A percentile compares a stretch with the other conserved stretches of the same genome.
These are phyloP conservation scores for Notolabrus celidotus DNA, from an alignment of 2,797 vertebrate species.

Conservation along the genomic window DNA sequence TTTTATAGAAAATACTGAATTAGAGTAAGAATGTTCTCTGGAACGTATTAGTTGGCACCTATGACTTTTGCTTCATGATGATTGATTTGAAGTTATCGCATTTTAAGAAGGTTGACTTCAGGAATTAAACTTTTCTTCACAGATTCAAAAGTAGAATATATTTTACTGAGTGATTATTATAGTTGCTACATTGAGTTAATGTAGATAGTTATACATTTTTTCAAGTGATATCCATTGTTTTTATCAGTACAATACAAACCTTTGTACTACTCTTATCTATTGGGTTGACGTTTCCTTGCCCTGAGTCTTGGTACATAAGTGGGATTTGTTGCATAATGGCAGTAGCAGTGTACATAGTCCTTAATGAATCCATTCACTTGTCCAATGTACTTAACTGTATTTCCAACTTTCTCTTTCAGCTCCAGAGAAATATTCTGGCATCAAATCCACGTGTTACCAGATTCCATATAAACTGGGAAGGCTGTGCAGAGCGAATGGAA, in stretches of 20 bases:
- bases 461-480: conserved; percentile 97
- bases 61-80: no score
- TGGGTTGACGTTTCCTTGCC: not conserved
- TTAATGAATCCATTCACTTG: not conserved
- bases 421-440: conserved; percentile 94
- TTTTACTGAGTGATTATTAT: not conserved
- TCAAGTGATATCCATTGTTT: not conserved
- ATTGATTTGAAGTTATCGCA: no score
- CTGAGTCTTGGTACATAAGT: not conserved
- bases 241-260: not conserved
- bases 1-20: no score
- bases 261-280: conserved; percentile 10
- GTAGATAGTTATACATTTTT: not conserved
- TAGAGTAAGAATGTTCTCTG: no score
- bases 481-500: conserved; percentile 88
- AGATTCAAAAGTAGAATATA: not conserved
- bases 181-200: not conserved
- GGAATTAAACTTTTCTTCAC: no score
- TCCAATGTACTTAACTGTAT: not conserved
- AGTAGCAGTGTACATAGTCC: not conserved
- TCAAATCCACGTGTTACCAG: conserved; percentile 94
- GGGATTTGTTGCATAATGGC: conserved; percentile 1
- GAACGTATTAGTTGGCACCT: no score
- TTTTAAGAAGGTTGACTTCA: no score
- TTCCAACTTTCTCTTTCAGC: conserved; percentile 75